A percentile compares a stretch with the other conserved stretches of the same genome.
Conservation (phyloP, 2,888 invertebrate genomes). For the Lumbricus terrestris region DNA sequence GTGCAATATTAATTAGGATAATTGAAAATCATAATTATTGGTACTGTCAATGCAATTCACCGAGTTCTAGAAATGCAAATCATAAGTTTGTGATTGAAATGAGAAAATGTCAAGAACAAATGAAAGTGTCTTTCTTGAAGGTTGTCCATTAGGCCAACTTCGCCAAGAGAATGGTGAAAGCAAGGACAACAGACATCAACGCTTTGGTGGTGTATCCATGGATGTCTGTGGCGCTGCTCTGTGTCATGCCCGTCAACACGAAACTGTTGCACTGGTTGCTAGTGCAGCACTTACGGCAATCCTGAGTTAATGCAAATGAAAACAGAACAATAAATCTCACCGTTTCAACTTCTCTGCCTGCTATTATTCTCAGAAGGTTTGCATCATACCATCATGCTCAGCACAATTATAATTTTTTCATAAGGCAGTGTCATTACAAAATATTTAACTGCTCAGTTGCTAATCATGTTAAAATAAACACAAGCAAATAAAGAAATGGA, state of each 20-base stretch:
- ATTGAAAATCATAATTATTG: neutral
- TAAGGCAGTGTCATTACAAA: neutral
- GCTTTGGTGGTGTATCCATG: neutral
- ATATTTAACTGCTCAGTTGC: neutral
- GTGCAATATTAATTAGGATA: neutral
- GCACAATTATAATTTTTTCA: neutral
- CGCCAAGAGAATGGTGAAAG: neutral
- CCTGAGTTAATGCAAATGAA: conserved; percentile 3
- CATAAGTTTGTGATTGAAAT: neutral
- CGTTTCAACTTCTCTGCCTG: neutral
- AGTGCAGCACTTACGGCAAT: conserved; percentile 24
- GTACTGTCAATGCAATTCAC: neutral
- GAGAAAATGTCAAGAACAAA: neutral
- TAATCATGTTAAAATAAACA: neutral
- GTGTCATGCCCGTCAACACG: neutral
- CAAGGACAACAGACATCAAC: neutral
- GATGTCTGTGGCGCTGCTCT: neutral
- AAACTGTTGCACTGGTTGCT: conserved; percentile 28
- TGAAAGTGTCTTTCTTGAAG: neutral
- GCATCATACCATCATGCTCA: neutral
- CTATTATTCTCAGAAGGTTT: neutral
- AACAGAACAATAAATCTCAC: neutral
- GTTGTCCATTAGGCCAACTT: neutral
- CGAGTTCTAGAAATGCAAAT: neutral
- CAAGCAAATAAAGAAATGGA: neutral